Evolutionary conservation across 30 jellyfish, hydroid and myxozoan species (phyloP).

Genomic region (Pelagia noctiluca): DNA sequence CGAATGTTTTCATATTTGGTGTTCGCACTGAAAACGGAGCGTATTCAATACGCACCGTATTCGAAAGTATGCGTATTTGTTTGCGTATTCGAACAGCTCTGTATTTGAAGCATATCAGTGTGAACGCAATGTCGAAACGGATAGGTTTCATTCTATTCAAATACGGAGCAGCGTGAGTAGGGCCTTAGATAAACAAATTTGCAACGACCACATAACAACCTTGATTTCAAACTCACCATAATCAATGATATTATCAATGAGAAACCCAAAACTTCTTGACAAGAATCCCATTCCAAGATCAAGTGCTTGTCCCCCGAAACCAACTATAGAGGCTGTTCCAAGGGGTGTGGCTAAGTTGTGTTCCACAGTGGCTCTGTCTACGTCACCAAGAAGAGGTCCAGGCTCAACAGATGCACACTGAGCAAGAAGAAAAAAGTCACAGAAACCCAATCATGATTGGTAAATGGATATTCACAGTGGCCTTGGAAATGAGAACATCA

Average conservation of each 20-base stretch:
- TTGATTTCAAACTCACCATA: constrained; percentile 38
- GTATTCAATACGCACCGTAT: too few relatives aligned
- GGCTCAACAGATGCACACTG: constrained; percentile 72
- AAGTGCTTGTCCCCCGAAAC: constrained; percentile 83
- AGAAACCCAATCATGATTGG: too few relatives aligned
- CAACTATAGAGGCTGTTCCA: constrained; percentile 80
- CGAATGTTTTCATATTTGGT: too few relatives aligned
- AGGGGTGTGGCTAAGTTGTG: constrained; percentile 73
- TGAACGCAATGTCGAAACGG: too few relatives aligned
- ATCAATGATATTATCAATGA: constrained; percentile 66
- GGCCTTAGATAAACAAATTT: background rate
- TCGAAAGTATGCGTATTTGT: too few relatives aligned
- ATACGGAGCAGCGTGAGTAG: too few relatives aligned
- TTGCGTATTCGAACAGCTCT: too few relatives aligned
- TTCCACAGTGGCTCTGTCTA: constrained; percentile 62
- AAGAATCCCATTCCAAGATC: constrained; percentile 85
- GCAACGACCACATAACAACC: background rate
- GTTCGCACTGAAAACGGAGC: too few relatives aligned
- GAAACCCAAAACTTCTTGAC: constrained; percentile 65
- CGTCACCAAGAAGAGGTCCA: constrained; percentile 70
- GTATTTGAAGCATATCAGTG: background rate
- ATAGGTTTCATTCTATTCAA: too few relatives aligned
- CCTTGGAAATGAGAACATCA: too few relatives aligned
- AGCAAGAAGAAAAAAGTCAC: background rate
- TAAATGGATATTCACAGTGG: too few relatives aligned